A percentile compares a stretch with the other conserved stretches of the same genome.
These are phyloP conservation scores for Palythoa caribaeorum DNA, from an alignment of 92 coral and sea anemone genomes.

Conservation along the genomic window DNA sequence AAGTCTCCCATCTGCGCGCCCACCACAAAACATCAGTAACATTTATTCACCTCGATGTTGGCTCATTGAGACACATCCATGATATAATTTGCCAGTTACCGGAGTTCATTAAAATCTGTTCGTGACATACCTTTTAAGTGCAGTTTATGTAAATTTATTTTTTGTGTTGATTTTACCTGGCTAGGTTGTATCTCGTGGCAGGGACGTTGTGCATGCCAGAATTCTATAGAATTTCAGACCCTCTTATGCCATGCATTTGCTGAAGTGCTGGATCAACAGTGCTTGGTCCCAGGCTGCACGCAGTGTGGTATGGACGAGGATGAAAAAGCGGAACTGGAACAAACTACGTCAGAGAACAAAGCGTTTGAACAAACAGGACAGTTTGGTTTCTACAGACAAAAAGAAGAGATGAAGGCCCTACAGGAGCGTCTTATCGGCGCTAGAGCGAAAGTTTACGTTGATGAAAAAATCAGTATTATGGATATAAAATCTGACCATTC, in stretches of 20 bases:
- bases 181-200: conserved; percentile 40
- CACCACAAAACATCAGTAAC: too few relatives aligned
- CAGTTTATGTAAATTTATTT: background rate
- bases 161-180: background rate
- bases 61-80: too few relatives aligned
- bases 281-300: conserved; percentile 46
- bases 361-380: background rate
- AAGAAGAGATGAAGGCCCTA: background rate
- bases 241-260: conserved; percentile 39
- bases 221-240: conserved; percentile 22
- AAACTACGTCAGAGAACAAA: background rate
- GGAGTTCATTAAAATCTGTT: too few relatives aligned
- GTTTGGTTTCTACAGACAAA: background rate
- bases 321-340: conserved; percentile 1
- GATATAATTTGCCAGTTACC: too few relatives aligned
- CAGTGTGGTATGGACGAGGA: conserved; percentile 30
- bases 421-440: conserved; percentile 21
- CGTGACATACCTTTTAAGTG: too few relatives aligned
- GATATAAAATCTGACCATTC: background rate
- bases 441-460: background rate
- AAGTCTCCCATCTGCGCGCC: too few relatives aligned
- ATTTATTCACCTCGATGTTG: too few relatives aligned
- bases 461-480: background rate
- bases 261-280: conserved; percentile 31
- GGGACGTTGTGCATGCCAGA: conserved; percentile 42